A percentile compares a stretch with the other conserved stretches of the same genome.
phyloP scores from a whole-genome alignment of 2,797 vertebrate genomes.

The Australoheros facetus region DNA sequence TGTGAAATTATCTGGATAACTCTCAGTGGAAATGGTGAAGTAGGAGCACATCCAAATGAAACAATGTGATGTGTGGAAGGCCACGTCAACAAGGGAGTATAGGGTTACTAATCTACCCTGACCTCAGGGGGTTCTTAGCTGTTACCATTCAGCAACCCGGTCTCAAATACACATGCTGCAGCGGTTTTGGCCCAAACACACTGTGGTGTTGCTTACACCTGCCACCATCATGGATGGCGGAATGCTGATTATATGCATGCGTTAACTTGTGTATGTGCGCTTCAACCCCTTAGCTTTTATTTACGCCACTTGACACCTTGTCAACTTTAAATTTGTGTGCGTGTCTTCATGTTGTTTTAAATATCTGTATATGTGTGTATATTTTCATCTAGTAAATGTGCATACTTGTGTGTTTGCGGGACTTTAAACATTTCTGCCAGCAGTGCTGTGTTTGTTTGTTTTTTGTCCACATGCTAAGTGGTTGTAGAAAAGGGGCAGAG shows the following conservation, averaged over 20 bases:
- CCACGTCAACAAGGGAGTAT: conserved; percentile 56
- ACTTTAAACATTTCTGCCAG: background rate
- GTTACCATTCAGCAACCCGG: conserved; percentile 47
- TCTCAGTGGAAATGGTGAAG: conserved; percentile 61
- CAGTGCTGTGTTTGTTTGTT: background rate
- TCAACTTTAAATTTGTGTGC: conserved; percentile 1
- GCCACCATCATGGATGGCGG: conserved; percentile 51
- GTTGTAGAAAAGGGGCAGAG: conserved; percentile 13
- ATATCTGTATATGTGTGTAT: background rate
- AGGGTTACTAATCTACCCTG: conserved; percentile 69
- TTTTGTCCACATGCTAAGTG: conserved; percentile 1
- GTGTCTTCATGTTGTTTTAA: background rate
- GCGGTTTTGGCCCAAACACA: conserved; percentile 51
- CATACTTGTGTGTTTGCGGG: background rate
- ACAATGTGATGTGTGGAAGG: conserved; percentile 58
- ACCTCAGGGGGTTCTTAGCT: conserved; percentile 68
- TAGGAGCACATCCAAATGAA: conserved; percentile 67
- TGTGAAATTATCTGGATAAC: conserved; percentile 70
- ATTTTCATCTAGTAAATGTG: background rate
- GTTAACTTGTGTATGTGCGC: background rate
- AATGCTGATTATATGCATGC: conserved; percentile 63
- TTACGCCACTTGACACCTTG: conserved; percentile 20
- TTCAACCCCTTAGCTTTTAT: conserved; percentile 14
- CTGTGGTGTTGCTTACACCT: conserved; percentile 66
- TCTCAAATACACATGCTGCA: conserved; percentile 9